phyloP scores from a whole-genome alignment of 2,113 vertebrate species.

The Passer montanus region DNA sequence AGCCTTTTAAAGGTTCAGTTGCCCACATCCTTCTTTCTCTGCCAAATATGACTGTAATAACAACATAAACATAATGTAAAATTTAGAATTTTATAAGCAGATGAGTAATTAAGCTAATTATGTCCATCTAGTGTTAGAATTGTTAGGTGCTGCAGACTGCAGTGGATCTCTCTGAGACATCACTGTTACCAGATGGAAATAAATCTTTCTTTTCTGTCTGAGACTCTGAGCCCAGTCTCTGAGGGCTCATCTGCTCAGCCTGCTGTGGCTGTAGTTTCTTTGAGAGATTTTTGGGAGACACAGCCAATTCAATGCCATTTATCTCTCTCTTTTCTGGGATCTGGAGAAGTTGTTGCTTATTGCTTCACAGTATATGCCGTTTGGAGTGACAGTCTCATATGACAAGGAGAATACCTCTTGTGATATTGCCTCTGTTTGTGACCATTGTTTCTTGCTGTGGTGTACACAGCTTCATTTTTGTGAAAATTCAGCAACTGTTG shows the following conservation, averaged over 20 bases:
- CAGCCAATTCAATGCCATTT: conserved; percentile 41
- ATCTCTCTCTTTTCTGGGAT: not conserved
- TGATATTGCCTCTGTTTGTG: not conserved
- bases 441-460: not conserved
- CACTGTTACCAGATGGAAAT: conserved; percentile 15
- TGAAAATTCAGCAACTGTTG: not conserved
- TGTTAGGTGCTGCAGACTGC: not conserved
- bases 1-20: not conserved
- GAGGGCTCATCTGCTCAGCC: conserved; percentile 39
- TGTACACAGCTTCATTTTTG: not conserved
- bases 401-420: not conserved
- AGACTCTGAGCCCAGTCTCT: not conserved
- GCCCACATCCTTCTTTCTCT: not conserved
- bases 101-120: not conserved
- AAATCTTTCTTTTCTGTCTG: conserved; percentile 34
- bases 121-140: not conserved
- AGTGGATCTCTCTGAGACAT: not conserved
- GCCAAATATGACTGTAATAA: not conserved
- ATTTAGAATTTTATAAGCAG: not conserved
- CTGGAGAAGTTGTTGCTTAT: conserved; percentile 7
- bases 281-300: conserved; percentile 26
- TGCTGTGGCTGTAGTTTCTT: conserved; percentile 1
- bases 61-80: not conserved
- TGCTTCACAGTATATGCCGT: not conserved
- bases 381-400: not conserved